A percentile compares a stretch with the other conserved stretches of the same genome.
These are phyloP conservation scores for Menidia beryllina DNA, from an alignment of 2,113 vertebrate genomes.

Conservation along the genomic window DNA sequence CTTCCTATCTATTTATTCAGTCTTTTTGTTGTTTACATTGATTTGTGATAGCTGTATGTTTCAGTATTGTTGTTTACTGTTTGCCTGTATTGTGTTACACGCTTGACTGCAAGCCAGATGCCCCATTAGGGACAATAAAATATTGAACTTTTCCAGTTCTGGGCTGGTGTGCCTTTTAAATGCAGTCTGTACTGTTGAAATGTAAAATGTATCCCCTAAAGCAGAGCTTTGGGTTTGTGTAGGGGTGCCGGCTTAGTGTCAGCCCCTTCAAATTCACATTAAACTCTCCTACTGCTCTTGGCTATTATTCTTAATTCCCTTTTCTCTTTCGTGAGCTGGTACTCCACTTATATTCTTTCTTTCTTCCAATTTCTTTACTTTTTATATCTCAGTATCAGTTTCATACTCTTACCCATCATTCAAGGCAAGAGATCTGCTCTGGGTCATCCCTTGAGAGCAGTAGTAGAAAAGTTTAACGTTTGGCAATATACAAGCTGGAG, in stretches of 20 bases:
- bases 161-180: slow-evolving; percentile 52
- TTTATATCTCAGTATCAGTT: background rate
- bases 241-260: slow-evolving; percentile 28
- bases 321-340: slow-evolving; percentile 5
- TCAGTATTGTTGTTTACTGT: slow-evolving; percentile 57
- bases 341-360: background rate
- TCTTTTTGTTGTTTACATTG: slow-evolving; percentile 19
- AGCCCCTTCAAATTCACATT: slow-evolving; percentile 34
- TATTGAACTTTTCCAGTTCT: slow-evolving; percentile 57
- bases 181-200: slow-evolving; percentile 29
- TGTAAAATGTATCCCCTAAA: slow-evolving; percentile 49
- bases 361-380: background rate
- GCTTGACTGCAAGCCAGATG: slow-evolving; percentile 63
- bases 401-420: slow-evolving; percentile 20
- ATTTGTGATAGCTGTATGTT: slow-evolving; percentile 36
- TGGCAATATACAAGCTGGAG: slow-evolving; percentile 34
- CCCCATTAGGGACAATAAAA: slow-evolving; percentile 69
- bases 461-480: slow-evolving; percentile 42
- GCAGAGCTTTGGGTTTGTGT: slow-evolving; percentile 40
- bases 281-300: slow-evolving; percentile 22
- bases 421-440: slow-evolving; percentile 29
- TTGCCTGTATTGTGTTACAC: slow-evolving; percentile 57
- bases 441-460: slow-evolving; percentile 25
- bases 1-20: slow-evolving; percentile 28
- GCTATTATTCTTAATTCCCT: slow-evolving; percentile 2